Conservation (phyloP, 2,113 vertebrate species). For the Origma solitaria region DNA sequence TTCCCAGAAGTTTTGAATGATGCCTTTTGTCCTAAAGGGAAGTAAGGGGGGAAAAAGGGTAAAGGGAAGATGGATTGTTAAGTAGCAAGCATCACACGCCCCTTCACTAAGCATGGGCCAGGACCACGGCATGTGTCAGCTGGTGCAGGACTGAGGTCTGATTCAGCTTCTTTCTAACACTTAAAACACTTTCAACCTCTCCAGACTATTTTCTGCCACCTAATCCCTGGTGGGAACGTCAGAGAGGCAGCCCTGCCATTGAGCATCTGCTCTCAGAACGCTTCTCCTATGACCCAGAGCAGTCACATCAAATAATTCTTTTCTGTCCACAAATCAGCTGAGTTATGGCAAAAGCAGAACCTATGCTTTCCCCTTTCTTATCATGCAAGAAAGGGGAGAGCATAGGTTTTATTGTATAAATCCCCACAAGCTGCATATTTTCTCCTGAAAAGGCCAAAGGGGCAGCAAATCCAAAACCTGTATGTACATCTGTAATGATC, state of each 20-base stretch:
- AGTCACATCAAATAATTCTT: accelerated
- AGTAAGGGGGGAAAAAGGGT: background rate
- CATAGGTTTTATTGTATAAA: too few relatives aligned
- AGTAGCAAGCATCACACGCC: accelerated
- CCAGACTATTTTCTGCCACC: background rate
- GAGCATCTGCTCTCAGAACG: background rate
- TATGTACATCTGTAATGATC: background rate
- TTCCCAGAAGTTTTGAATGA: background rate
- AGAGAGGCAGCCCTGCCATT: background rate
- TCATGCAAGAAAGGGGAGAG: too few relatives aligned
- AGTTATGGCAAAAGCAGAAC: background rate
- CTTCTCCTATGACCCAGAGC: background rate
- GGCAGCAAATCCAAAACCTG: background rate
- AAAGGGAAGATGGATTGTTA: background rate
- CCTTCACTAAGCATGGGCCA: background rate
- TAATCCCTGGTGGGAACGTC: background rate
- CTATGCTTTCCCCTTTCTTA: background rate
- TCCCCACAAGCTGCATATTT: background rate
- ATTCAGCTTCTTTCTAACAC: background rate
- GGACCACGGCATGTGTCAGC: background rate
- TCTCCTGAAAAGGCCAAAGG: background rate
- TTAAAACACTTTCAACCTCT: background rate
- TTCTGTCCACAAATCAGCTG: background rate
- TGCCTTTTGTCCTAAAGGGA: background rate
- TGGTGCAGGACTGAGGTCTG: background rate